Evolutionary conservation across 2,113 vertebrate genomes (phyloP).

Genomic region (Mixornis gularis): DNA sequence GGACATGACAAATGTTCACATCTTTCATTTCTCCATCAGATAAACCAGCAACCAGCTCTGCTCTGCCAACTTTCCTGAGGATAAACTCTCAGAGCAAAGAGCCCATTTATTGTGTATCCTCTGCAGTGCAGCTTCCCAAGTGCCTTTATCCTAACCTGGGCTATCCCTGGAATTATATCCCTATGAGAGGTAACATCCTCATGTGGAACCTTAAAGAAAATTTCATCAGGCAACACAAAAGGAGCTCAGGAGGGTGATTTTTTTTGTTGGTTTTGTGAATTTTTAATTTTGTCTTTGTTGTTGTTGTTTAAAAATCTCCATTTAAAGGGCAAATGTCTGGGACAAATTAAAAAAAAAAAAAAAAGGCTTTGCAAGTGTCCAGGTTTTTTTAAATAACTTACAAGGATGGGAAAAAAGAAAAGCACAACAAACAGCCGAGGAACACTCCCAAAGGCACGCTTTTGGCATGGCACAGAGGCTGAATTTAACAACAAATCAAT

Average conservation of each 20-base stretch:
- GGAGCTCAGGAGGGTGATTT: neutral
- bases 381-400: slow-evolving; percentile 19
- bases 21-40: slow-evolving; percentile 23
- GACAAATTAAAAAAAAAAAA: neutral
- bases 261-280: neutral
- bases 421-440: neutral
- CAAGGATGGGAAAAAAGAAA: neutral
- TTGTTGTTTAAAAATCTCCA: neutral
- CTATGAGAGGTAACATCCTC: rapidly evolving
- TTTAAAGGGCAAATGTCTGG: neutral
- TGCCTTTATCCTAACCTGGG: neutral
- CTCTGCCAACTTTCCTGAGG: slow-evolving; percentile 18
- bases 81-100: slow-evolving; percentile 22
- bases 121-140: neutral
- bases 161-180: neutral
- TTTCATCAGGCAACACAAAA: neutral
- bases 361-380: neutral
- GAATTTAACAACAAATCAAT: slow-evolving; percentile 64
- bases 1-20: slow-evolving; percentile 42
- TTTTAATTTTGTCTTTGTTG: neutral
- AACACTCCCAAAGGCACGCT: slow-evolving; percentile 46
- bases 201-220: neutral
- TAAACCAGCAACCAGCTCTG: slow-evolving; percentile 24
- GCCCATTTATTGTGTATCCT: slow-evolving; percentile 7
- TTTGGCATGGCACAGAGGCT: slow-evolving; percentile 50